Conservation (phyloP, 2,113 vertebrate species). For the Malurus elegans region DNA sequence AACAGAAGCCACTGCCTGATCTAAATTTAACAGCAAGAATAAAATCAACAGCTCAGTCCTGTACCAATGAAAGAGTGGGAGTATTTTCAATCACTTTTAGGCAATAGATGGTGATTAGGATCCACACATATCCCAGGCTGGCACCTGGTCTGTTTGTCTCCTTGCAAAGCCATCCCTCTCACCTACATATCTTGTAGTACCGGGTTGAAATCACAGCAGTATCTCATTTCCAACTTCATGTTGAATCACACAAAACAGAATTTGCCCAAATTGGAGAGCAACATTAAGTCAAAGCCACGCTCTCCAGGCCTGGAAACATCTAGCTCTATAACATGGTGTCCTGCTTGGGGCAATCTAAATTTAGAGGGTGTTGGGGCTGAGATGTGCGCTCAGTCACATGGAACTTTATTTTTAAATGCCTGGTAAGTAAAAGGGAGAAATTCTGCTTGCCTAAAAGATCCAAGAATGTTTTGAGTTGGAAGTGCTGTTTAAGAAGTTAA, state of each 20-base stretch:
- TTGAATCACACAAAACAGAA: not conserved
- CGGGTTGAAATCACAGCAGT: not conserved
- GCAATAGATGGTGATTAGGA: not conserved
- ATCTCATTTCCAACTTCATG: not conserved
- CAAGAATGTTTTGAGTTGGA: not conserved
- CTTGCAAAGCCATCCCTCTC: not conserved
- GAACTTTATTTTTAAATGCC: not conserved
- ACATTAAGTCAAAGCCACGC: not conserved
- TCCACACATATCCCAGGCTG: not conserved
- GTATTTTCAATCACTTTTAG: not conserved
- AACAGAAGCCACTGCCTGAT: not conserved
- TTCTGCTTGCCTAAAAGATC: not conserved
- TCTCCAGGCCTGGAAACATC: not conserved
- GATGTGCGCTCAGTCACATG: not conserved
- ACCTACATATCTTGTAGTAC: not conserved
- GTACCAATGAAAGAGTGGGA: not conserved
- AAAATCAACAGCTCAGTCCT: not conserved
- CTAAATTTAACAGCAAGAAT: not conserved
- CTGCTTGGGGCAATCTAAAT: not conserved
- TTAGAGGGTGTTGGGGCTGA: not conserved
- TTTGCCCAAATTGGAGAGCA: not conserved
- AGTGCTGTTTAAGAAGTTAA: not conserved
- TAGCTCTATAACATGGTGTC: not conserved
- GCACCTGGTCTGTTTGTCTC: not conserved
- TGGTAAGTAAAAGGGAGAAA: not conserved